Evolutionary conservation across 2,113 vertebrate species (phyloP), one percentile per base, ranked within the genome.

Genomic region (Chunga burmeisteri): DNA sequence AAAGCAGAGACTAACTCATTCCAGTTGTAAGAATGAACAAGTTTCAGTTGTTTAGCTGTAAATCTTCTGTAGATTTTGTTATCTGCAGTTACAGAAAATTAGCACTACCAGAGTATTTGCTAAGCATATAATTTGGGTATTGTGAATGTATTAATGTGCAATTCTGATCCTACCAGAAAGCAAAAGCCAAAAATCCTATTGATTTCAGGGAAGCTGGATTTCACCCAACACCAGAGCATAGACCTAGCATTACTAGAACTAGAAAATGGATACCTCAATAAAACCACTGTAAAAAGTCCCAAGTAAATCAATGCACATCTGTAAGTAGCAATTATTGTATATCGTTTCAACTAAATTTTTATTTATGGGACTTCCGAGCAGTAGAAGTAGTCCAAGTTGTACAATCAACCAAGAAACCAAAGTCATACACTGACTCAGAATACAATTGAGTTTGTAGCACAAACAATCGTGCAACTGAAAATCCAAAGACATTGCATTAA

Each of bases 241-340:
- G 79, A 95, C 86, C 71, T 38, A 93, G 81, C 89, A 90, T 91
- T 96, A 96, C 87, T 67, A 96, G 85, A 88, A 91, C 62, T 70
- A 92, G 97, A 96, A 97, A 97, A 97, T 94, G 86, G 93, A 97
- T 90, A 95, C 93, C 87, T 96, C 94, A 97, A 87, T 96, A 94
- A 96, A 97, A 95, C 84, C 93, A 90, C 94, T 96, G 88, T 94
- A 94, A 90, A 50, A 91, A 93, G 66, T 62, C 66, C 58, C 50
- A 87, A 87, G 93, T 53, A 97, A 96, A 91, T 85, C 91, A 85
- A 85, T 49, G 86, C 73, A 93, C 81, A 90, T 82, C 87, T 94
- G 66, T 94, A 92, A 78, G 79, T 5, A 72, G 90, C 86, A 89
- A 89, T 72, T 50, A 44, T 26, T 75, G 62, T 46, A 13, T 49